Conservation (phyloP, 2,797 vertebrate genomes). For the Rousettus madagascariensis region DNA sequence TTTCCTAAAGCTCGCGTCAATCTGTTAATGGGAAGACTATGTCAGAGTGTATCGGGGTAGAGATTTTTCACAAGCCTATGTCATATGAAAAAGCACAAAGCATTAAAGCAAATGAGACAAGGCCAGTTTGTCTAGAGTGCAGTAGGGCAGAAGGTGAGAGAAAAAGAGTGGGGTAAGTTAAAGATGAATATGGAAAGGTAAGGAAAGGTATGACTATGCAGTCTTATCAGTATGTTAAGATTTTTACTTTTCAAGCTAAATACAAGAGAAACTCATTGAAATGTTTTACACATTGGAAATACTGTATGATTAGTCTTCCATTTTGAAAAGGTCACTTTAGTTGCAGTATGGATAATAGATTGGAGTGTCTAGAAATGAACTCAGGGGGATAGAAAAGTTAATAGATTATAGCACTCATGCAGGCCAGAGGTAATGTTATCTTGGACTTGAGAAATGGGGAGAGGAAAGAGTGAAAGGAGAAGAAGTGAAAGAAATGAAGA, state of each 20-base stretch:
- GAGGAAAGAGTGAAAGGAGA: not conserved
- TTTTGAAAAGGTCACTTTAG: constrained; percentile 10
- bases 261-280: not conserved
- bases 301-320: not conserved
- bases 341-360: not conserved
- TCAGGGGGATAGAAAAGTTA: not conserved
- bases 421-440: not conserved
- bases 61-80: not conserved
- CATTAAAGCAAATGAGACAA: not conserved
- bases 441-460: not conserved
- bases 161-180: not conserved
- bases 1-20: not conserved
- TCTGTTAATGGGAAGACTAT: not conserved
- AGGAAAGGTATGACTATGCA: not conserved
- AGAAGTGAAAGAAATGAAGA: not conserved
- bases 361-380: constrained; percentile 5
- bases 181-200: not conserved
- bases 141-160: not conserved
- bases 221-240: not conserved
- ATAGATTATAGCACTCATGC: not conserved
- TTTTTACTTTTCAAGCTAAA: constrained; percentile 14
- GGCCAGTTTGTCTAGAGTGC: not conserved
- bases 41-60: fast-evolving
- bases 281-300: not conserved
- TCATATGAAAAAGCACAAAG: not conserved